A percentile compares a stretch with the other conserved stretches of the same genome.
These are phyloP conservation scores for Cydia pomonella DNA, from an alignment of 1,140 invertebrate genomes.

Conservation along the genomic window DNA sequence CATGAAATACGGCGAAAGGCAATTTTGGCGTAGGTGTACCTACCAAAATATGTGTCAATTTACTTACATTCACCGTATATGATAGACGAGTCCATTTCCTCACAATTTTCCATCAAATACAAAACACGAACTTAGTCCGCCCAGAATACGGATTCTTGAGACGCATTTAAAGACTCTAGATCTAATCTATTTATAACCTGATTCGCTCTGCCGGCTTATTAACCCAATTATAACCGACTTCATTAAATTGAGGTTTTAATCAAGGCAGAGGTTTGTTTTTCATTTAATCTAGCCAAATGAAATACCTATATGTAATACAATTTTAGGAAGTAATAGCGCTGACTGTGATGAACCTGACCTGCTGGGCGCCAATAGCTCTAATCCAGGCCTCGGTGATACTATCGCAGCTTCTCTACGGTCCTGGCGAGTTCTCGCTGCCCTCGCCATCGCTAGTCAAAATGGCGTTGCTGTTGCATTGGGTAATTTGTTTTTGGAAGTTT, in stretches of 20 bases:
- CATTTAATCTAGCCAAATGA: too few species aligned
- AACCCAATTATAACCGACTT: too few species aligned
- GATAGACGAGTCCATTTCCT: too few species aligned
- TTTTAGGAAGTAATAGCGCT: constrained; percentile 54
- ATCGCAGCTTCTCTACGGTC: constrained; percentile 42
- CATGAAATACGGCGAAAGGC: neutral
- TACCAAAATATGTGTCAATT: too few species aligned
- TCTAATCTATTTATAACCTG: too few species aligned
- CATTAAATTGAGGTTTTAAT: neutral
- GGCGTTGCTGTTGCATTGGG: constrained; percentile 60
- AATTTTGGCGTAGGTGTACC: neutral
- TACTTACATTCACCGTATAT: too few species aligned
- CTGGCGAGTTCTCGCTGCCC: constrained; percentile 34
- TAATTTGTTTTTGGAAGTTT: constrained; percentile 29
- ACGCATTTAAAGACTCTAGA: too few species aligned
- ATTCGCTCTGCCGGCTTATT: too few species aligned
- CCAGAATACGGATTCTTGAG: too few species aligned
- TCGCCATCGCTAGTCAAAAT: constrained; percentile 41
- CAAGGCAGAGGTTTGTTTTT: neutral
- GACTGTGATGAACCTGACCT: constrained; percentile 49
- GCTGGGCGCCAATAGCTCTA: constrained; percentile 55
- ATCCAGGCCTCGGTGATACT: constrained; percentile 49
- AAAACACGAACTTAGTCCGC: too few species aligned
- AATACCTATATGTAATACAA: neutral
- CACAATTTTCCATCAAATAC: too few species aligned